Conservation (phyloP, 2,113 vertebrate species). For the rabbit (Oryctolagus cuniculus) region mOryCun1.1 NC_091440.1:107173501-107174000, state of each 20-base stretch:
- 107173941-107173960: neutral
- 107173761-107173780: neutral
- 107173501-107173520: neutral
- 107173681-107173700: neutral
- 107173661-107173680: neutral
- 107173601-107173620: too few species aligned
- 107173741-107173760: neutral
- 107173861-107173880: neutral
- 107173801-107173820: neutral
- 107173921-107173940: neutral
- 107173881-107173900: neutral
- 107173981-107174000: neutral
- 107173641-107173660: neutral
- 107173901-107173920: neutral
- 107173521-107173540: neutral
- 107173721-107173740: neutral
- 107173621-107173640: neutral
- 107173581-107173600: neutral
- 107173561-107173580: neutral
- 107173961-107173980: neutral
- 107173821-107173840: slow-evolving; percentile 52
- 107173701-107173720: neutral
- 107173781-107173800: slow-evolving; percentile 47
- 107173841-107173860: accelerated
- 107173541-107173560: neutral